Evolutionary conservation across 1,140 invertebrate species (phyloP).

Genomic region (Lepeophtheirus salmonis): DNA sequence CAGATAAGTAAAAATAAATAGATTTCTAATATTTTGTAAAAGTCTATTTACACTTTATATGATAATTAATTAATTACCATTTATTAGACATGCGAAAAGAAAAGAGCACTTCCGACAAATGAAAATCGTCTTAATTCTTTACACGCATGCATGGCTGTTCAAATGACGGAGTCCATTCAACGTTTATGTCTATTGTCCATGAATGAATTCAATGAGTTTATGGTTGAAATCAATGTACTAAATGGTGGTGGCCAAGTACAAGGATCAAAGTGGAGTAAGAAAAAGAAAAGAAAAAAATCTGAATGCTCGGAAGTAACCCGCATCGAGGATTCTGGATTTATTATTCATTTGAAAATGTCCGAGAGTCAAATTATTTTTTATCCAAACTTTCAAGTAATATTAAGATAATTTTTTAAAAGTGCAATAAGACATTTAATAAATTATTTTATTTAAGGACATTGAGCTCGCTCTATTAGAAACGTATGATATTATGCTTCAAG

Average conservation of each 20-base stretch:
- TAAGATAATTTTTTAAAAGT: no score
- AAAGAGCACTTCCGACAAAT: not conserved
- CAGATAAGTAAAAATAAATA: no score
- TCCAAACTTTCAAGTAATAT: slow-evolving; percentile 3
- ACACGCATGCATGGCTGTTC: slow-evolving; percentile 4
- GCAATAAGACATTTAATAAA: no score
- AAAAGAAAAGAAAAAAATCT: not conserved
- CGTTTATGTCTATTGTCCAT: not conserved
- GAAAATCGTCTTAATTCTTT: not conserved
- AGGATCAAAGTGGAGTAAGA: not conserved
- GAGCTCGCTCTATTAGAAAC: slow-evolving; percentile 10
- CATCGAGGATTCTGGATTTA: not conserved
- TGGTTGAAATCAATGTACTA: not conserved
- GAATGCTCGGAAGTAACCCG: not conserved
- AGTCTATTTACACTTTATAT: no score
- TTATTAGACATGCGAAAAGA: slow-evolving; percentile 3
- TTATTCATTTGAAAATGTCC: not conserved
- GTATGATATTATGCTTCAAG: slow-evolving; percentile 29
- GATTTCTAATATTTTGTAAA: no score
- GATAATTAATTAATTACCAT: no score
- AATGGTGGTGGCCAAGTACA: not conserved
- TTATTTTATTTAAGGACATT: no score
- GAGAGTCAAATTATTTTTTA: slow-evolving; percentile 1
- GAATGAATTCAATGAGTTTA: slow-evolving; percentile 4
- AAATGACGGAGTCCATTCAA: slow-evolving; percentile 6